Conservation (phyloP, 2,888 invertebrate genomes). For the Caenorhabditis sulstoni region DNA sequence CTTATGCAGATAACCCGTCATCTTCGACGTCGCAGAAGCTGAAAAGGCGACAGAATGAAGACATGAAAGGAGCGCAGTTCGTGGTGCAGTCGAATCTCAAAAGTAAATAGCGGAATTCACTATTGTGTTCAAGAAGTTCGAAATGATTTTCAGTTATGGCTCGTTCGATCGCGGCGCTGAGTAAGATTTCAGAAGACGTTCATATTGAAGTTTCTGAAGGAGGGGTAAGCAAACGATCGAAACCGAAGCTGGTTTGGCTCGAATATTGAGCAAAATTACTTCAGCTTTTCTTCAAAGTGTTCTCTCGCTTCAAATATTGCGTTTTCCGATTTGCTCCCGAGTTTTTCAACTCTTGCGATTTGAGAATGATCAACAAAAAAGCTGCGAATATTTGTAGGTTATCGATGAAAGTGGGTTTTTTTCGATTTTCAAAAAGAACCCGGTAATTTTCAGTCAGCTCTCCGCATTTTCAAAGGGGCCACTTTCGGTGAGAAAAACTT, state of each 20-base stretch:
- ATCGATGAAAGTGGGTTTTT: conserved; percentile 42
- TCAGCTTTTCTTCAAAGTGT: conserved; percentile 50
- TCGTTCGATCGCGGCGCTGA: conserved; percentile 35
- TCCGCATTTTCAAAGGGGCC: conserved; percentile 53
- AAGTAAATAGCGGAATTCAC: conserved; percentile 25
- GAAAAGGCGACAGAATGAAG: conserved; percentile 24
- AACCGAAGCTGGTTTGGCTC: too few relatives aligned
- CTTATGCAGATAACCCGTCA: conserved; percentile 46
- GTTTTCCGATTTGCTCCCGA: conserved; percentile 56
- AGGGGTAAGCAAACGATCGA: conserved; percentile 29
- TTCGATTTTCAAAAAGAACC: neutral
- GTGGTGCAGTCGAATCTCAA: conserved; percentile 52
- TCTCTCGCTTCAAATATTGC: conserved; percentile 44
- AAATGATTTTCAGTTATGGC: conserved; percentile 44
- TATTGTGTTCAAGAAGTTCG: neutral
- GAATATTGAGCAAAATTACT: too few relatives aligned
- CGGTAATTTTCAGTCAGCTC: conserved; percentile 35
- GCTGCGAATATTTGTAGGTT: conserved; percentile 46
- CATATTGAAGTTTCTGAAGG: conserved; percentile 48
- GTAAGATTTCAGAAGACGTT: conserved; percentile 55
- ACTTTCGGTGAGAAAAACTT: conserved; percentile 50
- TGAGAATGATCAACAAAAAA: conserved; percentile 45
- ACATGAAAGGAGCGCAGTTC: conserved; percentile 60
- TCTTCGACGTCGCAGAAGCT: conserved; percentile 20
- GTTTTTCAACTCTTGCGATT: conserved; percentile 57